Percentiles rank a stretch among this genome's conserved stretches.
These are phyloP conservation scores for Phlogophora meticulosa DNA, from an alignment of 2,888 invertebrate genomes.

Conservation along the genomic window DNA sequence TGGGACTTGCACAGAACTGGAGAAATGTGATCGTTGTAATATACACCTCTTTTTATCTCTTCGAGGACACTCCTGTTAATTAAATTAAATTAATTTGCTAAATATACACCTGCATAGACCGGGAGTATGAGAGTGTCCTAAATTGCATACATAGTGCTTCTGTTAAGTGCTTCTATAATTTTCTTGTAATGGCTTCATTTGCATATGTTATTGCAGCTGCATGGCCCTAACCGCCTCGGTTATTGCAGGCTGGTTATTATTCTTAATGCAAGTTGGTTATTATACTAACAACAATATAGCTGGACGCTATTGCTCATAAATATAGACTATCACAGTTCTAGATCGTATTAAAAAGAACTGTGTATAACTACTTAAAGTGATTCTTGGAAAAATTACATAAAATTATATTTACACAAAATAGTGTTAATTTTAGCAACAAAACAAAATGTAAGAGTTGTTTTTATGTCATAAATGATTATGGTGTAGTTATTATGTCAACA, in stretches of 20 bases:
- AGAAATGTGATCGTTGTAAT: too few species aligned
- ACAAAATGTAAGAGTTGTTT: too few species aligned
- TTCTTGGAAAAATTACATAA: too few species aligned
- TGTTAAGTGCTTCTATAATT: conserved; percentile 9
- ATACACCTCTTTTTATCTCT: neutral
- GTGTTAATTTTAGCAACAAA: too few species aligned
- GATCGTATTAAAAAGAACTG: neutral
- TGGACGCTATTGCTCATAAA: neutral
- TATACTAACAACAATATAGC: neutral
- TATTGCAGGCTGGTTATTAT: conserved; percentile 19
- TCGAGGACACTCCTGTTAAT: neutral
- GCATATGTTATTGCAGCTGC: conserved; percentile 36
- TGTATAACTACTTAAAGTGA: too few species aligned
- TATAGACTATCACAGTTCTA: neutral
- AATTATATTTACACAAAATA: too few species aligned
- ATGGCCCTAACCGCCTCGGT: neutral
- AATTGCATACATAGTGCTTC: neutral
- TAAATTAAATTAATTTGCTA: neutral
- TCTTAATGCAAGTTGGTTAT: conserved; percentile 12
- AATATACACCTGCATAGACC: neutral
- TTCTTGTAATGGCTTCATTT: conserved; percentile 35
- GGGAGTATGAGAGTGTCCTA: neutral
- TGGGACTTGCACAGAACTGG: too few species aligned
- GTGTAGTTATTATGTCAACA: too few species aligned
- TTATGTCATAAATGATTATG: too few species aligned